These are phyloP conservation scores for Lomographa bimaculata DNA, from an alignment of 2,888 invertebrate genomes.

Conservation along the genomic window DNA sequence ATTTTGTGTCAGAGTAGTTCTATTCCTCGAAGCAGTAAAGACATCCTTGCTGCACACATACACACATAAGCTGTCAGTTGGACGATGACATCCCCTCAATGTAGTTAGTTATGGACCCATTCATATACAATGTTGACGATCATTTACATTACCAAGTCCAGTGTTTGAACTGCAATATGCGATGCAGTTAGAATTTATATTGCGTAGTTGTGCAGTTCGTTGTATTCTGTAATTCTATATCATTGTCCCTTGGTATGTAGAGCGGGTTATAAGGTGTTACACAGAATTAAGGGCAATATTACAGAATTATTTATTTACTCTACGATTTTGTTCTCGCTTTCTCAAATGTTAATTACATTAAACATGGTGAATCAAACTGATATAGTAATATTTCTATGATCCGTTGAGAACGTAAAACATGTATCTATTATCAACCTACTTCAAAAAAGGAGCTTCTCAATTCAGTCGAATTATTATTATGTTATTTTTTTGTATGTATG, in stretches of 20 bases:
- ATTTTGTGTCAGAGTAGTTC: slow-evolving; percentile 6
- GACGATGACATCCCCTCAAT: slow-evolving; percentile 34
- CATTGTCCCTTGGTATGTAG: slow-evolving; percentile 1
- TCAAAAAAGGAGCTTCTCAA: too few relatives aligned
- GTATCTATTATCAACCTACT: too few relatives aligned
- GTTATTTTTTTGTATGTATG: too few relatives aligned
- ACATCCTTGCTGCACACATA: slow-evolving; percentile 51
- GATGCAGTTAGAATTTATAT: slow-evolving; percentile 14
- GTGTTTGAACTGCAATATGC: slow-evolving; percentile 5
- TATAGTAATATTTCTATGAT: too few relatives aligned
- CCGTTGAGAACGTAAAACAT: too few relatives aligned
- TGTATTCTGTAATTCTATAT: neutral
- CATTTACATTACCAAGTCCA: slow-evolving; percentile 13
- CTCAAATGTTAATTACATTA: too few relatives aligned
- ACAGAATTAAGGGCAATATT: too few relatives aligned
- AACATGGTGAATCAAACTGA: too few relatives aligned
- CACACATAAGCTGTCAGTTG: slow-evolving; percentile 46
- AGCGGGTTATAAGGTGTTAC: too few relatives aligned
- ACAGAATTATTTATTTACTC: too few relatives aligned
- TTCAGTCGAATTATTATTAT: too few relatives aligned
- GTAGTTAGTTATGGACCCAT: slow-evolving; percentile 49
- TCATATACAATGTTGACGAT: slow-evolving; percentile 35
- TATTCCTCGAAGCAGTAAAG: slow-evolving; percentile 45
- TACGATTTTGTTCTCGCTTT: too few relatives aligned
- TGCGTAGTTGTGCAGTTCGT: slow-evolving; percentile 33